Percentiles rank a stretch among this genome's conserved stretches.
These are phyloP conservation scores for pig (Sus scrofa) DNA, from an alignment of 2,113 vertebrate genomes.

Conservation along the genomic window DNA sequence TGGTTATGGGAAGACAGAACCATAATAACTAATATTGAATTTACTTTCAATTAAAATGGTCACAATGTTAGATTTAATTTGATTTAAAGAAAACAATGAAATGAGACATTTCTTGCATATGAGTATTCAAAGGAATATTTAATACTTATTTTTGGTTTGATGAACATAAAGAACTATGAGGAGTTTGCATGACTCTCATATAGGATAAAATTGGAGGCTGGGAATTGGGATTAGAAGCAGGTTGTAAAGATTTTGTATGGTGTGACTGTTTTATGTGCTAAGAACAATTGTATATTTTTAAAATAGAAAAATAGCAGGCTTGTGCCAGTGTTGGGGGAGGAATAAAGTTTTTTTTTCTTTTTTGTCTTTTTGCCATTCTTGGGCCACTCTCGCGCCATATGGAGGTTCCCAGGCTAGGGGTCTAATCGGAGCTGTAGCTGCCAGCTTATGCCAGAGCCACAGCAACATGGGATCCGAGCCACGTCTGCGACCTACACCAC, in stretches of 20 bases:
- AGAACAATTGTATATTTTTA: background rate
- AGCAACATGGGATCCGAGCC: no score
- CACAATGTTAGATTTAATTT: background rate
- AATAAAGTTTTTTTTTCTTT: no score
- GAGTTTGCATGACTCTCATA: background rate
- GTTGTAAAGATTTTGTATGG: background rate
- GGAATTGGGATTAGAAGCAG: background rate
- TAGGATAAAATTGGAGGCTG: background rate
- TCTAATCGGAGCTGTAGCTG: no score
- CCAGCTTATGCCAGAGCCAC: no score
- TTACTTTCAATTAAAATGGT: background rate
- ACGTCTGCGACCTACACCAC: no score
- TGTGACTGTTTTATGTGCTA: background rate
- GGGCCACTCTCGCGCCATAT: no score
- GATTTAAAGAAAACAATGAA: background rate
- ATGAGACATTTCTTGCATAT: background rate
- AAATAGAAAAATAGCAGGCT: background rate
- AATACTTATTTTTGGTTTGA: background rate
- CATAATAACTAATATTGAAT: background rate
- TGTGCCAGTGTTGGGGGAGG: background rate
- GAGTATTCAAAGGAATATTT: background rate
- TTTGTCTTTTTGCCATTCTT: no score
- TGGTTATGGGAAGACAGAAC: background rate
- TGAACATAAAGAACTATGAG: background rate
- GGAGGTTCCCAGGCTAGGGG: no score